phyloP scores from a whole-genome alignment of 2,797 vertebrate species.

The Bradypodion ventrale region DNA sequence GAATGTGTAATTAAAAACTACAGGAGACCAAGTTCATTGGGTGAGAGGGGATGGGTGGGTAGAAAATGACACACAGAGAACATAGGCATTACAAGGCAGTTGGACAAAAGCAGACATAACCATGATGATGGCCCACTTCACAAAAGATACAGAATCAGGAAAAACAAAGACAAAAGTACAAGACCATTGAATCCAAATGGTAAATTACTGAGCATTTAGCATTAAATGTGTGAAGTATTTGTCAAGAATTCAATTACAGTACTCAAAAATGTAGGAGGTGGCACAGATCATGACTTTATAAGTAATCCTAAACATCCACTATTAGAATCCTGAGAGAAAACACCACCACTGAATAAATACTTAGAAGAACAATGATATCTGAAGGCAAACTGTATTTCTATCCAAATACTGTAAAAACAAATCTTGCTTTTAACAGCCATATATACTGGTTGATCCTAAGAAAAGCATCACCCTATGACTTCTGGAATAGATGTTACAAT shows the following conservation, averaged over 20 bases:
- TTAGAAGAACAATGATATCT: no score
- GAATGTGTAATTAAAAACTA: not conserved
- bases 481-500: not conserved
- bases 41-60: not conserved
- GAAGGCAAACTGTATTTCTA: no score
- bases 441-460: not conserved
- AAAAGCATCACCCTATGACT: not conserved
- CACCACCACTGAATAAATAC: not conserved
- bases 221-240: not conserved
- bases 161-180: not conserved
- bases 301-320: not conserved
- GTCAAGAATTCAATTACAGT: not conserved
- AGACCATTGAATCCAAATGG: not conserved
- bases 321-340: slow-evolving; percentile 5
- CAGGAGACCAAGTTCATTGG: not conserved
- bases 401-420: no score
- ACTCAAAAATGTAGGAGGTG: not conserved
- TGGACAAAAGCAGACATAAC: not conserved
- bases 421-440: not conserved
- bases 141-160: not conserved
- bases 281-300: not conserved
- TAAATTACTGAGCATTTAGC: not conserved
- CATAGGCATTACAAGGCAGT: not conserved
- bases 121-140: not conserved
- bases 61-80: not conserved